These are phyloP conservation scores for Loxodonta africana DNA, from an alignment of 2,113 vertebrate genomes.

Conservation along the genomic window DNA sequence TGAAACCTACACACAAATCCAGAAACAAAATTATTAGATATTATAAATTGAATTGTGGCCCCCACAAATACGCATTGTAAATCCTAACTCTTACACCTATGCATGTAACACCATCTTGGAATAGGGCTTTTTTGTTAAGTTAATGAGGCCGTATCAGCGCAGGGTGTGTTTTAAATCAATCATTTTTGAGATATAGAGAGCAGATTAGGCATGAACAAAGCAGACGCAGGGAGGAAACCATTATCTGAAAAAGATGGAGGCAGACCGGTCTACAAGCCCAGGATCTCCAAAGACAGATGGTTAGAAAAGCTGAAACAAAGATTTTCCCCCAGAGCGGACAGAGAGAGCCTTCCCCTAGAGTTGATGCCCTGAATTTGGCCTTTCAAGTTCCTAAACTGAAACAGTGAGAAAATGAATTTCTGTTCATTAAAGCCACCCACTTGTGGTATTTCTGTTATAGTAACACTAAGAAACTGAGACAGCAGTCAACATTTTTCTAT, in stretches of 20 bases:
- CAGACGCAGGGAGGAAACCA: neutral
- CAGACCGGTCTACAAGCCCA: neutral
- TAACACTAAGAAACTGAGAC: neutral
- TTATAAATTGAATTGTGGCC: neutral
- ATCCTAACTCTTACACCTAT: neutral
- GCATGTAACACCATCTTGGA: neutral
- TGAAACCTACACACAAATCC: constrained; percentile 80
- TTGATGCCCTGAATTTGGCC: neutral
- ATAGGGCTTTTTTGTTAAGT: neutral
- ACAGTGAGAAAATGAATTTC: too few species aligned
- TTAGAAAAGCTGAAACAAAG: neutral
- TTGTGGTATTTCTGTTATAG: neutral
- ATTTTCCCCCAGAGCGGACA: neutral
- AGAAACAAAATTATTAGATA: constrained; percentile 34
- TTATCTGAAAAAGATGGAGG: neutral
- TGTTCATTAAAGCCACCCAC: neutral
- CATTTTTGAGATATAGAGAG: neutral
- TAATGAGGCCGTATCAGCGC: neutral
- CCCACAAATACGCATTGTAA: neutral
- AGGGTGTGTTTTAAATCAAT: neutral
- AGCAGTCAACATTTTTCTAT: neutral
- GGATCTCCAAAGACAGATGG: neutral
- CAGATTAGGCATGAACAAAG: neutral
- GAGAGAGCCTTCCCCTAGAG: neutral
- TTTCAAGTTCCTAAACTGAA: neutral